Evolutionary conservation across 2,888 invertebrate species (phyloP).

Genomic region (Drosophila paracracens): DNA sequence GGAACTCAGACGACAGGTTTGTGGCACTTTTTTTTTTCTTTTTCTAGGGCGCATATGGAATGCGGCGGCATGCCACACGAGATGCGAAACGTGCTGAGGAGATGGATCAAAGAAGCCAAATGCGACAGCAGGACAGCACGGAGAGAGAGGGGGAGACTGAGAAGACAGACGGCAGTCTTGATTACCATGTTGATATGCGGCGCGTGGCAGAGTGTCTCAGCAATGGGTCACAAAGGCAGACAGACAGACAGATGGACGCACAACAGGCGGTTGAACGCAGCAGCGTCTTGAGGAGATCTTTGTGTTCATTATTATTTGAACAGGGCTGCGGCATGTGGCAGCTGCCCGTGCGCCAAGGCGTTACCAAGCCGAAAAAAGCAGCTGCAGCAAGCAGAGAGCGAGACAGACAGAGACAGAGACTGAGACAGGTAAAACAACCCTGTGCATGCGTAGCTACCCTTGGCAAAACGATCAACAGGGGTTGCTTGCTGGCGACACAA

Average conservation of each 20-base stretch:
- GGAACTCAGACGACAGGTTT: slow-evolving; percentile 44
- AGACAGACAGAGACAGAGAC: slow-evolving; percentile 31
- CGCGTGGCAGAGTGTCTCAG: slow-evolving; percentile 76
- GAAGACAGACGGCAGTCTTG: slow-evolving; percentile 52
- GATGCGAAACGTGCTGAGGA: slow-evolving; percentile 19
- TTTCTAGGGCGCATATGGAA: slow-evolving; percentile 47
- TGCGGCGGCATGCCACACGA: slow-evolving; percentile 59
- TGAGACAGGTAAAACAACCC: slow-evolving; percentile 67
- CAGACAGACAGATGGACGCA: slow-evolving; percentile 3
- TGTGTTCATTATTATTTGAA: slow-evolving; percentile 57
- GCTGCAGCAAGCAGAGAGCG: slow-evolving; percentile 45
- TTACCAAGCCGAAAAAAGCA: slow-evolving; percentile 51
- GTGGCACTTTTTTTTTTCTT: slow-evolving; percentile 1
- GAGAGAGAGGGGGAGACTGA: background rate
- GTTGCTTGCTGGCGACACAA: slow-evolving; percentile 39
- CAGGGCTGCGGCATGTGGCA: slow-evolving; percentile 78
- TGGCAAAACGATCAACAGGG: slow-evolving; percentile 63
- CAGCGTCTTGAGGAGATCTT: slow-evolving; percentile 35
- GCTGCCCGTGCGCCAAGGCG: slow-evolving; percentile 68
- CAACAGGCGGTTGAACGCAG: slow-evolving; percentile 50
- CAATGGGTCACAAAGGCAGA: slow-evolving; percentile 19
- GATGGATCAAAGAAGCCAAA: slow-evolving; percentile 47
- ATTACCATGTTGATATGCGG: slow-evolving; percentile 81
- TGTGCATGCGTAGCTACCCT: slow-evolving; percentile 47
- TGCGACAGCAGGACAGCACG: slow-evolving; percentile 55